Conservation (phyloP, 2,888 invertebrate genomes). For the Xestia xanthographa region DNA sequence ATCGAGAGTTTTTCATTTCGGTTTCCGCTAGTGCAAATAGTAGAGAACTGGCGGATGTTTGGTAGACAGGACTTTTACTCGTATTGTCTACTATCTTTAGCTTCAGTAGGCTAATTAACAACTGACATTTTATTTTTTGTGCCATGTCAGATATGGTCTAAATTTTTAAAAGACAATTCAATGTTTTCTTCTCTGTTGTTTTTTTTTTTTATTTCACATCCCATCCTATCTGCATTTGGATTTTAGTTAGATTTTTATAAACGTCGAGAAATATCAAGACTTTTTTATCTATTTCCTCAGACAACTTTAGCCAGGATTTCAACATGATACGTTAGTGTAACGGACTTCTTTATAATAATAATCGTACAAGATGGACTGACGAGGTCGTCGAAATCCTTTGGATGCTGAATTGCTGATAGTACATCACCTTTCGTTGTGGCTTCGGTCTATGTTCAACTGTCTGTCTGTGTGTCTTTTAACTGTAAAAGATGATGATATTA, state of each 20-base stretch:
- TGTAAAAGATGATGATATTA: background rate
- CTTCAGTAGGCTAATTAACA: background rate
- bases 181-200: background rate
- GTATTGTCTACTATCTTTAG: conserved; percentile 22
- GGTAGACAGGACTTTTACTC: conserved; percentile 13
- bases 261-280: background rate
- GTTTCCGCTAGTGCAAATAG: conserved; percentile 47
- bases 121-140: background rate
- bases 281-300: background rate
- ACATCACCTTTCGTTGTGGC: background rate
- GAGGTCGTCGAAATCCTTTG: background rate
- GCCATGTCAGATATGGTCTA: background rate
- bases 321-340: background rate
- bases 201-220: background rate
- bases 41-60: conserved; percentile 8
- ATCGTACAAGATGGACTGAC: background rate
- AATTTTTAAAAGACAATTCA: background rate
- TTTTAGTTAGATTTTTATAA: background rate
- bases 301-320: background rate
- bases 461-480: background rate
- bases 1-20: conserved; percentile 53
- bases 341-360: background rate
- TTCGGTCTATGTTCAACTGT: background rate
- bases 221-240: background rate
- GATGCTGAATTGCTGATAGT: background rate